Evolutionary conservation across 2,113 vertebrate species (phyloP).

Genomic region (Steatornis caripensis): DNA sequence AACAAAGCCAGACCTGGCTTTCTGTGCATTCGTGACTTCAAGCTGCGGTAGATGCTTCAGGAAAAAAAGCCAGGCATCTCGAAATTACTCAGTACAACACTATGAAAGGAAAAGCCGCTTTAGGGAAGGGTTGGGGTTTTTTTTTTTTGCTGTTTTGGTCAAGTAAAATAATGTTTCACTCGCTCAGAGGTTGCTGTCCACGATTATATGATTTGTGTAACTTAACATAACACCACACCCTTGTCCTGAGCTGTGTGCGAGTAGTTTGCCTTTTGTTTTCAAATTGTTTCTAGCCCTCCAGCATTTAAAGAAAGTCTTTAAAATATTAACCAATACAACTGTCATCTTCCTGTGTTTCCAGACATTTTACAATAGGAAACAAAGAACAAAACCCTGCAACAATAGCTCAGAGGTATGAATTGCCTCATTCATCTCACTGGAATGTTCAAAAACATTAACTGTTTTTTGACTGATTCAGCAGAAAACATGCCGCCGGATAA

Average conservation of each 20-base stretch:
- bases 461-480: constrained; percentile 62
- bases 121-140: neutral
- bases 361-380: constrained; percentile 64
- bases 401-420: constrained; percentile 64
- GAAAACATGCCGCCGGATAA: neutral
- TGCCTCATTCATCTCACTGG: constrained; percentile 64
- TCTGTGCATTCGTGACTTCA: neutral
- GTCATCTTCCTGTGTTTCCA: constrained; percentile 65
- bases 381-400: constrained; percentile 61
- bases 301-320: constrained; percentile 51
- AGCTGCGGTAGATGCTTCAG: neutral
- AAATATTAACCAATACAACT: constrained; percentile 44
- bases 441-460: constrained; percentile 68
- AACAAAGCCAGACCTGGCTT: neutral
- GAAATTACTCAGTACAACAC: neutral
- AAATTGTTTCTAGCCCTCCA: neutral
- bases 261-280: neutral
- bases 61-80: neutral
- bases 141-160: neutral
- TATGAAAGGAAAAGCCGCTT: neutral
- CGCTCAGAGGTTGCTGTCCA: neutral
- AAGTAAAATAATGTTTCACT: neutral
- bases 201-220: neutral
- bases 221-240: neutral
- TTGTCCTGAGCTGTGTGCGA: neutral